Evolutionary conservation across 2,797 vertebrate genomes (phyloP).

Genomic region (Melanotaenia boesemani): DNA sequence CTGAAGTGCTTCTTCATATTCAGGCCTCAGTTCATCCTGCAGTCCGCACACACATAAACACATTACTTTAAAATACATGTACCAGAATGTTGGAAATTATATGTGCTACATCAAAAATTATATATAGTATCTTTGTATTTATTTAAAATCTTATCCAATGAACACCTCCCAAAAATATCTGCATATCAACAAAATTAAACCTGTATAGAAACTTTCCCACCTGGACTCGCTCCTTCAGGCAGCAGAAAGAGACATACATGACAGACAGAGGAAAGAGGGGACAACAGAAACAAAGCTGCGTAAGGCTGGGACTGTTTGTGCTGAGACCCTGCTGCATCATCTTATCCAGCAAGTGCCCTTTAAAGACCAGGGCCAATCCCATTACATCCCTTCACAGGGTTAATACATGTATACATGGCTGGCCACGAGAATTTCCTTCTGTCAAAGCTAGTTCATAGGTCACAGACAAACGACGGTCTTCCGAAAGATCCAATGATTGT

Average conservation of each 20-base stretch:
- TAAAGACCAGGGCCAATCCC: conserved; percentile 63
- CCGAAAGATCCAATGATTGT: conserved; percentile 24
- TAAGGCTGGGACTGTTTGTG: conserved; percentile 36
- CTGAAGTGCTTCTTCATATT: conserved; percentile 92
- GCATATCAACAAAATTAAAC: not conserved
- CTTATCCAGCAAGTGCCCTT: conserved; percentile 50
- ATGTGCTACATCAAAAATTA: not conserved
- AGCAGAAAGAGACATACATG: conserved; percentile 35
- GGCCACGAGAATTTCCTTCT: conserved; percentile 20
- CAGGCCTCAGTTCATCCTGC: conserved; percentile 92
- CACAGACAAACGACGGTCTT: conserved; percentile 34
- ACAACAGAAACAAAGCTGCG: conserved; percentile 11
- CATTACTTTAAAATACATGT: not conserved
- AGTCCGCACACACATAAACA: conserved; percentile 2
- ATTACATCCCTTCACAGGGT: conserved; percentile 54
- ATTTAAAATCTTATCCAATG: not conserved
- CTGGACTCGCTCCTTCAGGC: conserved; percentile 80
- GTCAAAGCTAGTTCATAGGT: not conserved
- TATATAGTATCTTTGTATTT: not conserved
- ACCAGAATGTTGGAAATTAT: not conserved
- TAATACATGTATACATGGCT: conserved; percentile 19
- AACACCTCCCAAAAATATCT: not conserved
- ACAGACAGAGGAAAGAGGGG: conserved; percentile 2
- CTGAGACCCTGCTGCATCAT: conserved; percentile 39
- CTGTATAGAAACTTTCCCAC: conserved; percentile 53